Evolutionary conservation across 2,888 invertebrate species (phyloP), one percentile per base, ranked within the genome.

Genomic region (Troides helena): DNA sequence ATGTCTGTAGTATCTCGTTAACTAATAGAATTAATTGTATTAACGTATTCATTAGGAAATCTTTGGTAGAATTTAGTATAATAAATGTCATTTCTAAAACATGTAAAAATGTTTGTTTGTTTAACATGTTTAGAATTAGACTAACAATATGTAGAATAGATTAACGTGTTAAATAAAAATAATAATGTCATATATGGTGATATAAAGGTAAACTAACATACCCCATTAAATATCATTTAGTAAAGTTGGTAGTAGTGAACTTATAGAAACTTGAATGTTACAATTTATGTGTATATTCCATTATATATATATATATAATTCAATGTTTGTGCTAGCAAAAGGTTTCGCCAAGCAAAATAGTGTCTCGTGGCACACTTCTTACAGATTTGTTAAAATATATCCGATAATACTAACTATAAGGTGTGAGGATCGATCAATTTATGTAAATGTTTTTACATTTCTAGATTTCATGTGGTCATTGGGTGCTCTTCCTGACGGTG

Each of bases 401-500:
- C 85, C 82, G 83, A 76, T 82, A 79, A 79, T 84, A 78, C 76
- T 86, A 84, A 85, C 80, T 85, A 78, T 89, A 88, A 88, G 82
- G 84, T 89, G 82, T 90, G 89, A 91, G 87, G 85, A 87, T 90
- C 86, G 91, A 84, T 92, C 91, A 88, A 92, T 88, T 92, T 91
- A 92, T 91, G 91, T 90, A 92, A 92, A 91, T 93, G 88, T 92
- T 93, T 93, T 93, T 93, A 92, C 94, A 93, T 94, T 94, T 96
- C 94, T 96, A 98, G 98, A 98, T 97, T 98, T 98, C 96, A 98
- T 98, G 97, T 98, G 98, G 98, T 98, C 98, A 94, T 96, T 98
- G 96, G 98, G 98, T 95, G 97, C 97, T 95, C 96, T 98, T 95
- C 98, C 98, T 94, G 98, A 98, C 95, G 98, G 98, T 98, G 95